Percentiles rank a stretch among this genome's conserved stretches.
Conservation (phyloP, 1,140 invertebrate species). For the Helicoverpa zea region DNA sequence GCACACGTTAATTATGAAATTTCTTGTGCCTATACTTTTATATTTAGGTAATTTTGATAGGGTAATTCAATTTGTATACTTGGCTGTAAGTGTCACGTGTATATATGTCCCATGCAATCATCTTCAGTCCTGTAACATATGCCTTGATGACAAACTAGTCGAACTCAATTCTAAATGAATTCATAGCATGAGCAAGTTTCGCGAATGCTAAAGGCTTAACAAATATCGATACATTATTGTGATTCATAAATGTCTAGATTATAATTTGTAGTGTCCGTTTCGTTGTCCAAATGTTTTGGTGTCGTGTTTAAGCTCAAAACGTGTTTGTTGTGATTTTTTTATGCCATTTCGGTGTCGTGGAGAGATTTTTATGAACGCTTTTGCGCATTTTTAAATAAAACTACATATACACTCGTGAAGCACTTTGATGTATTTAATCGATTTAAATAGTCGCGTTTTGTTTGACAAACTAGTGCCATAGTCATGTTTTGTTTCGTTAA, state of each 20-base stretch:
- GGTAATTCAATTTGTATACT: constrained; percentile 55
- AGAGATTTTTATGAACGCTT: constrained; percentile 82
- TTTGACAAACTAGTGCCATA: constrained; percentile 8
- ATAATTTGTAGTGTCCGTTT: constrained; percentile 46
- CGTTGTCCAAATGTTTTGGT: constrained; percentile 64
- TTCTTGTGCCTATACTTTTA: constrained; percentile 85
- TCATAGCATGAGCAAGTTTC: not conserved
- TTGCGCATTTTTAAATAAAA: constrained; percentile 75
- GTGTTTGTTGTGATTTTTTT: constrained; percentile 77
- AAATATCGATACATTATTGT: constrained; percentile 6
- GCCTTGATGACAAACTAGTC: constrained; percentile 28
- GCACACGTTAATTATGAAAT: constrained; percentile 80
- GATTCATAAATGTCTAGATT: constrained; percentile 28
- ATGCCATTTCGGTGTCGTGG: constrained; percentile 78
- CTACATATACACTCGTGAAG: constrained; percentile 51
- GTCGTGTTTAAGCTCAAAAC: constrained; percentile 71
- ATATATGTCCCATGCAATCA: constrained; percentile 35
- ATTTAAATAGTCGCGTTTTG: constrained; percentile 21
- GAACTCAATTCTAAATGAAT: not conserved
- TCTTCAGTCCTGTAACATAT: constrained; percentile 1
- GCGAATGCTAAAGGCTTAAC: constrained; percentile 9
- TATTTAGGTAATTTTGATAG: constrained; percentile 80
- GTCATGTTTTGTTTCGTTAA: not conserved
- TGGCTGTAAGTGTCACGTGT: constrained; percentile 65
- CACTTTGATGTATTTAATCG: constrained; percentile 47